These are phyloP conservation scores for Bambusicola thoracicus DNA, from an alignment of 2,113 vertebrate genomes.

Conservation along the genomic window DNA sequence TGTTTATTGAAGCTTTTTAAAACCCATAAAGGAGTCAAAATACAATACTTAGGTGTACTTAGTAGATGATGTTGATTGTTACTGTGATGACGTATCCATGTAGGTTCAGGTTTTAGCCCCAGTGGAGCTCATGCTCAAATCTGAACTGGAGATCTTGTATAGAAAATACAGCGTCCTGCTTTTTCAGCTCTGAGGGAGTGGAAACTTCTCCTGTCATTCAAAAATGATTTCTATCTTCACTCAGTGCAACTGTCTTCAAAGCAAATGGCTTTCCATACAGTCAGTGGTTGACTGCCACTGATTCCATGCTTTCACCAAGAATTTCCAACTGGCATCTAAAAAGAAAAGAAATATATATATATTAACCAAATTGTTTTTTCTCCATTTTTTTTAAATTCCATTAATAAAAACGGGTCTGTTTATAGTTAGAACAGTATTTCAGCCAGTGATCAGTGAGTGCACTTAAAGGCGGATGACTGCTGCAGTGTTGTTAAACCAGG, in stretches of 20 bases:
- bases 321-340: background rate
- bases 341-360: background rate
- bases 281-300: background rate
- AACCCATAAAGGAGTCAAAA: background rate
- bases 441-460: background rate
- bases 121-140: background rate
- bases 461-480: background rate
- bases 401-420: background rate
- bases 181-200: background rate
- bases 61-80: background rate
- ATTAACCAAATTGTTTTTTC: background rate
- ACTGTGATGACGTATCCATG: fast-evolving
- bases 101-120: background rate
- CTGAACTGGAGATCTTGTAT: background rate
- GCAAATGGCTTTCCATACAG: background rate
- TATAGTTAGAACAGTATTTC: background rate
- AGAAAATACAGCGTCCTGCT: background rate
- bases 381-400: fast-evolving
- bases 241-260: background rate
- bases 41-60: background rate
- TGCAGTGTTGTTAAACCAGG: background rate
- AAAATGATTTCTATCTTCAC: background rate
- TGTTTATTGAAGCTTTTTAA: background rate
- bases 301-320: background rate
- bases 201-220: background rate